Conservation (phyloP, 1,140 invertebrate species). For the Caerostris extrusa region DNA sequence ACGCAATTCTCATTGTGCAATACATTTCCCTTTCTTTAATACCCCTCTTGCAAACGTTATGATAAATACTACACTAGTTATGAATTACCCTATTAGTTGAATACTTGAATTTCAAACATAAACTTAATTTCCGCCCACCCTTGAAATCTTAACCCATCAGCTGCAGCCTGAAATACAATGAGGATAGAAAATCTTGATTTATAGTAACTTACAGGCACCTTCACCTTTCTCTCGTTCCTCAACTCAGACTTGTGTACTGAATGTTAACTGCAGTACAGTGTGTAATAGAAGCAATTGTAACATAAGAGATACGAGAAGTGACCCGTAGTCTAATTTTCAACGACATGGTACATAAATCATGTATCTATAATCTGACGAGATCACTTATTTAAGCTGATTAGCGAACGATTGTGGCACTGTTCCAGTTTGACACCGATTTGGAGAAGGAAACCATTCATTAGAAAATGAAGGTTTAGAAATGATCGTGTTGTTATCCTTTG, state of each 20-base stretch:
- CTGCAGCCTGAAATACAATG: background rate
- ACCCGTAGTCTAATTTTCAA: background rate
- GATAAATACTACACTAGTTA: too few species aligned
- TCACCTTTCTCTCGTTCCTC: background rate
- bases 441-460: background rate
- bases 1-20: too few species aligned
- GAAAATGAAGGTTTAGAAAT: slow-evolving; percentile 12
- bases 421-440: background rate
- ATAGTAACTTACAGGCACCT: background rate
- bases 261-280: too few species aligned
- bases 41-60: too few species aligned
- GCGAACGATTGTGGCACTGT: slow-evolving; percentile 13
- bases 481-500: background rate
- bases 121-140: background rate
- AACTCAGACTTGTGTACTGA: background rate
- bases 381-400: slow-evolving; percentile 21
- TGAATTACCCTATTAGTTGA: too few species aligned
- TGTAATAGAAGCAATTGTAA: background rate
- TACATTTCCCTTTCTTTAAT: too few species aligned
- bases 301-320: slow-evolving; percentile 11
- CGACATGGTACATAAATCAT: background rate
- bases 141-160: background rate
- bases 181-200: slow-evolving; percentile 21
- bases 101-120: background rate
- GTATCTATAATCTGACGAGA: slow-evolving; percentile 19